Percentiles rank a stretch among this genome's conserved stretches.
Evolutionary conservation across 1,140 invertebrate genomes (phyloP).

Genomic region (Nasonia giraulti): DNA sequence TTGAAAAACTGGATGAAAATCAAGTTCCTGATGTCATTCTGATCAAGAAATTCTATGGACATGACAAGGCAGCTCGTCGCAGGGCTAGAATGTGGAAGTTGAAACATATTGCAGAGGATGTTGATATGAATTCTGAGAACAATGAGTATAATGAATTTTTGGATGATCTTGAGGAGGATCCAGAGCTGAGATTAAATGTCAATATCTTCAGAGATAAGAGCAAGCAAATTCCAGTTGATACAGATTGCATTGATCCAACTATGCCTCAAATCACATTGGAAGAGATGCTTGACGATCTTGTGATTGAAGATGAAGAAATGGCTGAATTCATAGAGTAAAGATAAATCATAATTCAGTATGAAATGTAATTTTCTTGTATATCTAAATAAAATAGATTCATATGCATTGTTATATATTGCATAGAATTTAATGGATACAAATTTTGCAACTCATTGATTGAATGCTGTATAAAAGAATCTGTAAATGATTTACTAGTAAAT

Average conservation of each 20-base stretch:
- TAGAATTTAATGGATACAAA: too few relatives aligned
- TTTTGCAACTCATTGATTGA: not conserved
- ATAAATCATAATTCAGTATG: not conserved
- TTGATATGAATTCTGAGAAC: slow-evolving; percentile 80
- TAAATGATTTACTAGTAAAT: not conserved
- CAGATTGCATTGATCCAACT: slow-evolving; percentile 79
- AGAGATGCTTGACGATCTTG: slow-evolving; percentile 98
- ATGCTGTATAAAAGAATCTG: not conserved
- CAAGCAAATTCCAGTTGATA: slow-evolving; percentile 80
- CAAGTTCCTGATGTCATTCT: slow-evolving; percentile 92
- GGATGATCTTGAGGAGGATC: slow-evolving; percentile 98
- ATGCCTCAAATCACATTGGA: slow-evolving; percentile 91
- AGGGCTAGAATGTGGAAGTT: slow-evolving; percentile 94
- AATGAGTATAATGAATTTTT: slow-evolving; percentile 96
- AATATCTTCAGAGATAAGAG: slow-evolving; percentile 92
- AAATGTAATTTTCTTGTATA: not conserved
- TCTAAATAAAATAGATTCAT: too few relatives aligned
- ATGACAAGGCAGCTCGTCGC: slow-evolving; percentile 80
- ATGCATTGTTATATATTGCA: too few relatives aligned
- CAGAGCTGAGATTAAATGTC: slow-evolving; percentile 88
- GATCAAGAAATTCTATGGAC: slow-evolving; percentile 92
- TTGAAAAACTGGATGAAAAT: slow-evolving; percentile 87
- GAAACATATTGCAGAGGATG: slow-evolving; percentile 84
- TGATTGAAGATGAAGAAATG: slow-evolving; percentile 86
- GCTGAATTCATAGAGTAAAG: slow-evolving; percentile 64